Conservation (phyloP, 2,797 vertebrate genomes). For the Rhynchotus rufescens region DNA sequence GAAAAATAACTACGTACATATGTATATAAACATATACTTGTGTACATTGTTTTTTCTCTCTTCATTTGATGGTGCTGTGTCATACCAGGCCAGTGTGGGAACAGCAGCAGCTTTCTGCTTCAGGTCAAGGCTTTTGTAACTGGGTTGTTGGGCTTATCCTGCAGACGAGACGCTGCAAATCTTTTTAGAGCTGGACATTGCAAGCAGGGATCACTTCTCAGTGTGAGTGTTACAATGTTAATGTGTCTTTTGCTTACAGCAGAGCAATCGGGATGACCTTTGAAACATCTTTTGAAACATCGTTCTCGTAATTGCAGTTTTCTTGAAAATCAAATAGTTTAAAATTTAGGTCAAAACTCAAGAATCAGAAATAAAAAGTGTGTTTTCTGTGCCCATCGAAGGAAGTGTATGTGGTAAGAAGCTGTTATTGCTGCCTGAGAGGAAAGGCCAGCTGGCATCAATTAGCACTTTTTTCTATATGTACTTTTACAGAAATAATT, state of each 20-base stretch:
- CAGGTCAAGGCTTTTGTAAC: background rate
- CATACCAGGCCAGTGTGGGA: background rate
- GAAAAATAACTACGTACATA: background rate
- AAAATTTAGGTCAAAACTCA: constrained; percentile 7
- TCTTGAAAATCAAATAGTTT: constrained; percentile 21
- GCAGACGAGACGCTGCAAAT: background rate
- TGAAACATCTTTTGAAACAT: background rate
- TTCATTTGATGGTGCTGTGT: background rate
- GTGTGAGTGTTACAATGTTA: background rate
- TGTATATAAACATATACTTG: background rate
- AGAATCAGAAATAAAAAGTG: background rate
- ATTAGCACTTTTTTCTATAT: constrained; percentile 19
- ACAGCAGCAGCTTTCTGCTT: background rate
- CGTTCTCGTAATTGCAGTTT: background rate
- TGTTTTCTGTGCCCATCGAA: background rate
- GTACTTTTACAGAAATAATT: constrained; percentile 23
- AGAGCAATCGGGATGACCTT: background rate
- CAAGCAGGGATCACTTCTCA: background rate
- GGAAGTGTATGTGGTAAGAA: constrained; percentile 18
- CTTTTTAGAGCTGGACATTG: background rate
- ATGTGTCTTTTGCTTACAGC: background rate
- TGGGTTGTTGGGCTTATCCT: background rate
- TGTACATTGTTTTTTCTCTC: background rate
- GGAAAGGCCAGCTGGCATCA: constrained; percentile 42
- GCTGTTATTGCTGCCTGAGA: background rate